phyloP scores from a whole-genome alignment of 2,113 vertebrate species.

The Phyllostomus hastatus region DNA sequence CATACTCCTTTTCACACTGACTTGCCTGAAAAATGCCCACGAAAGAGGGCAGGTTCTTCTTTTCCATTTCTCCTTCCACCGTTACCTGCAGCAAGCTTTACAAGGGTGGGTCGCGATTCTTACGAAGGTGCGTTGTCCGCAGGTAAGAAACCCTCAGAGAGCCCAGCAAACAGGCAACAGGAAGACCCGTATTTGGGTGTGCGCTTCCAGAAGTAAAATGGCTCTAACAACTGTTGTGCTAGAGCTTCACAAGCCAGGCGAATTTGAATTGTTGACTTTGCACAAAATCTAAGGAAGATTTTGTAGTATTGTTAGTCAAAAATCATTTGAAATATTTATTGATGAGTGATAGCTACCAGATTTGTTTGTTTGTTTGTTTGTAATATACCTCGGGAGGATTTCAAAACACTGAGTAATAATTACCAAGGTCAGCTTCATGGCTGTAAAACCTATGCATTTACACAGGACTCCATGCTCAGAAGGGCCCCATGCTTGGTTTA shows the following conservation, averaged over 20 bases:
- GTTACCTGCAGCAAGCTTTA: neutral
- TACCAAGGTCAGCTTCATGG: neutral
- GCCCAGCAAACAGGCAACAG: accelerated
- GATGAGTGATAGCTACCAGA: neutral
- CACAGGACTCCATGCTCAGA: neutral
- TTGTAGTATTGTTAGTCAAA: neutral
- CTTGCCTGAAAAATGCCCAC: neutral
- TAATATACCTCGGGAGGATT: neutral
- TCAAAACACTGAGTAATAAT: neutral
- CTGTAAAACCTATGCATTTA: neutral
- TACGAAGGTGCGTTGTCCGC: neutral
- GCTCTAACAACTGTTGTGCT: neutral
- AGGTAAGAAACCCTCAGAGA: neutral
- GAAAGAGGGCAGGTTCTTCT: neutral
- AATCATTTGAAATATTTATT: neutral
- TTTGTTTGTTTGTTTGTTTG: neutral
- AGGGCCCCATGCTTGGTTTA: neutral
- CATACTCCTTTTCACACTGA: neutral
- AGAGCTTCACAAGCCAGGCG: neutral
- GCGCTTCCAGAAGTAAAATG: neutral
- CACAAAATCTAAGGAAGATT: neutral
- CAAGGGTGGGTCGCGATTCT: neutral
- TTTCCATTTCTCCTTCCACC: neutral
- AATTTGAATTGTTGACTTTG: neutral
- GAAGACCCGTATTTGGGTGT: neutral